A percentile compares a stretch with the other conserved stretches of the same genome.
These are phyloP conservation scores for Pammene aurita DNA, from an alignment of 2,888 invertebrate species.

Conservation along the genomic window DNA sequence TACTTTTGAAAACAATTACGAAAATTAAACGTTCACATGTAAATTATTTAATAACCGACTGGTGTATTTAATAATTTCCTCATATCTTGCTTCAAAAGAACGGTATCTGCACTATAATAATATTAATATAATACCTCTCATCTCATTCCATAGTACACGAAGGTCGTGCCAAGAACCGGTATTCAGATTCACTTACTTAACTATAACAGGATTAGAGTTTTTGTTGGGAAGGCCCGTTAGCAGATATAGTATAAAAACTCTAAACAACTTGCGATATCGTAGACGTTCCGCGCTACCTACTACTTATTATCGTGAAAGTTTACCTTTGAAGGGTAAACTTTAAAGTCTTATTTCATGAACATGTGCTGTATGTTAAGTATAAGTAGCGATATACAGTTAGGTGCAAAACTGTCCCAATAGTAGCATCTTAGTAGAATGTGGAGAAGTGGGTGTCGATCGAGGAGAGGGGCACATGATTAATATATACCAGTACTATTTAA, in stretches of 20 bases:
- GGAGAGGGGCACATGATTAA: too few species aligned
- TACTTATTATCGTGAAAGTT: slow-evolving; percentile 8
- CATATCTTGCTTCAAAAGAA: slow-evolving; percentile 26
- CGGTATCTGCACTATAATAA: slow-evolving; percentile 46
- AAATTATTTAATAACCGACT: neutral
- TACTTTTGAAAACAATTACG: slow-evolving; percentile 15
- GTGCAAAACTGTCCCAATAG: too few species aligned
- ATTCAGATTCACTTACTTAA: slow-evolving; percentile 44
- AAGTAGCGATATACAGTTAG: too few species aligned
- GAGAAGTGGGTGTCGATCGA: too few species aligned
- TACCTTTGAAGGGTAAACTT: neutral
- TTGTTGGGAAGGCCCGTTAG: slow-evolving; percentile 50
- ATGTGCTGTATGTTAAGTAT: too few species aligned
- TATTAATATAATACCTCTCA: slow-evolving; percentile 36
- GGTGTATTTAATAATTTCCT: slow-evolving; percentile 3
- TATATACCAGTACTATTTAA: too few species aligned
- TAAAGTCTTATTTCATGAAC: neutral
- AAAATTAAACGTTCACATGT: slow-evolving; percentile 20
- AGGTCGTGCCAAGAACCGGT: slow-evolving; percentile 67
- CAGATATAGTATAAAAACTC: slow-evolving; percentile 41
- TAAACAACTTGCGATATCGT: slow-evolving; percentile 27
- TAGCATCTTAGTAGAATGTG: too few species aligned
- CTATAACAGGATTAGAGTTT: slow-evolving; percentile 49
- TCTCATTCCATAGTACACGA: slow-evolving; percentile 46
- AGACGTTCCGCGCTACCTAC: neutral